Evolutionary conservation across 2,888 invertebrate genomes (phyloP).

Genomic region (Eilema sororculum): DNA sequence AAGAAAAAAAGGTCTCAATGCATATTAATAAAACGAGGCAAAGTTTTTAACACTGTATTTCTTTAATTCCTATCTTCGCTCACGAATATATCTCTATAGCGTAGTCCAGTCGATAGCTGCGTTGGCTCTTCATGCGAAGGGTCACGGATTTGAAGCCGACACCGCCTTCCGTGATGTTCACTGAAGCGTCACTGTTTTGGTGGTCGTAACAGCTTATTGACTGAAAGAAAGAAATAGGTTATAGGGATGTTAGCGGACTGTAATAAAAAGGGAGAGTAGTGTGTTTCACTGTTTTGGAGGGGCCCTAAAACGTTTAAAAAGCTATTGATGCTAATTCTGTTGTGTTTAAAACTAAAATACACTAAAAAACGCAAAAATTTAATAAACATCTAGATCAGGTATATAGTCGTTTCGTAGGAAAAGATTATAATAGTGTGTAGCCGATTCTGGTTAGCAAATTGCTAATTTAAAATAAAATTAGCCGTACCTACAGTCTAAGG

Average conservation of each 20-base stretch:
- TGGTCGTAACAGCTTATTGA: slow-evolving; percentile 68
- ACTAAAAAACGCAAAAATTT: too few relatives aligned
- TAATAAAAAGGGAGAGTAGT: neutral
- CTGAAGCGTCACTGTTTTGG: slow-evolving; percentile 65
- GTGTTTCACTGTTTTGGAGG: neutral
- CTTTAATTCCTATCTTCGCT: neutral
- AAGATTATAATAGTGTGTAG: too few relatives aligned
- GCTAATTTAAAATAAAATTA: too few relatives aligned
- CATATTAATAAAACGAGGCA: neutral
- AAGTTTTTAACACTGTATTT: neutral
- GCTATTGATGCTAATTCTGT: too few relatives aligned
- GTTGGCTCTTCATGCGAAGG: slow-evolving; percentile 63
- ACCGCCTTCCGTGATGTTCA: slow-evolving; percentile 66
- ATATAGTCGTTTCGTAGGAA: too few relatives aligned
- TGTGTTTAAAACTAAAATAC: too few relatives aligned
- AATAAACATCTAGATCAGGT: too few relatives aligned
- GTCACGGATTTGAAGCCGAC: slow-evolving; percentile 57
- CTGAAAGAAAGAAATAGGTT: slow-evolving; percentile 45
- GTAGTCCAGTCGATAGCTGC: slow-evolving; percentile 65
- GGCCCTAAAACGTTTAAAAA: too few relatives aligned
- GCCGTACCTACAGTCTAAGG: too few relatives aligned
- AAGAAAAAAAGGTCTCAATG: too few relatives aligned
- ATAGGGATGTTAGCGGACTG: neutral
- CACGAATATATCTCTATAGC: slow-evolving; percentile 63
- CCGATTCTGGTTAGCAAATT: too few relatives aligned